These are phyloP conservation scores for Eledona agricola DNA, from an alignment of 2,888 invertebrate genomes.

Conservation along the genomic window DNA sequence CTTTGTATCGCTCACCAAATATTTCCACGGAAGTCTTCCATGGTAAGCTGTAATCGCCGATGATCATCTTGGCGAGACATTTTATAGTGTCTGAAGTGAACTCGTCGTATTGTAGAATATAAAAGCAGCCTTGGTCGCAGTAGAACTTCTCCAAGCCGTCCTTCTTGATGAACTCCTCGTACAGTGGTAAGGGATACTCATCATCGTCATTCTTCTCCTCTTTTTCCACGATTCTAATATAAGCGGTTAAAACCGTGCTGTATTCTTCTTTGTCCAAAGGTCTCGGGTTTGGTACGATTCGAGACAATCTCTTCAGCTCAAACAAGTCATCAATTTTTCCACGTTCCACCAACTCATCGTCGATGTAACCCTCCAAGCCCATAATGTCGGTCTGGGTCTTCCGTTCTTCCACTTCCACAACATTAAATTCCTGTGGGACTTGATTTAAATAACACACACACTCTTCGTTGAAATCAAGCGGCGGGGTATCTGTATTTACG, in stretches of 20 bases:
- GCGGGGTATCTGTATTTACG: too few relatives aligned
- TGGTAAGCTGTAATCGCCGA: constrained; percentile 59
- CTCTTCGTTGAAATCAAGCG: too few relatives aligned
- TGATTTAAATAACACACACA: constrained; percentile 5
- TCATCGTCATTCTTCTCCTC: constrained; percentile 61
- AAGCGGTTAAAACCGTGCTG: constrained; percentile 68
- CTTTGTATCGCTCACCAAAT: constrained; percentile 56
- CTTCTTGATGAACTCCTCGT: constrained; percentile 58
- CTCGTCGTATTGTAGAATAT: constrained; percentile 66
- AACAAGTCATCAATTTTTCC: constrained; percentile 55
- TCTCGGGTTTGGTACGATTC: constrained; percentile 62
- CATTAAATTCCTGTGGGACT: neutral
- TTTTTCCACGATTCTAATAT: constrained; percentile 64
- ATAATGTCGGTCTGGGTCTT: constrained; percentile 42
- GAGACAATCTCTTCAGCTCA: constrained; percentile 64
- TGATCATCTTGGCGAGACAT: constrained; percentile 59
- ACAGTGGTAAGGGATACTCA: constrained; percentile 45
- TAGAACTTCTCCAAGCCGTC: constrained; percentile 69
- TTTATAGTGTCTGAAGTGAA: constrained; percentile 67
- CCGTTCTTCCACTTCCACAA: constrained; percentile 1
- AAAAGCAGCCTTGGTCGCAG: constrained; percentile 67
- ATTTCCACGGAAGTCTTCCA: constrained; percentile 59
- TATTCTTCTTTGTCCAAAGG: constrained; percentile 62
- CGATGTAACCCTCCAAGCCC: constrained; percentile 37
- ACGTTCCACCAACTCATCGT: constrained; percentile 37